Evolutionary conservation across 2,113 vertebrate species (phyloP).

Genomic region (Dryoscopus gambensis): DNA sequence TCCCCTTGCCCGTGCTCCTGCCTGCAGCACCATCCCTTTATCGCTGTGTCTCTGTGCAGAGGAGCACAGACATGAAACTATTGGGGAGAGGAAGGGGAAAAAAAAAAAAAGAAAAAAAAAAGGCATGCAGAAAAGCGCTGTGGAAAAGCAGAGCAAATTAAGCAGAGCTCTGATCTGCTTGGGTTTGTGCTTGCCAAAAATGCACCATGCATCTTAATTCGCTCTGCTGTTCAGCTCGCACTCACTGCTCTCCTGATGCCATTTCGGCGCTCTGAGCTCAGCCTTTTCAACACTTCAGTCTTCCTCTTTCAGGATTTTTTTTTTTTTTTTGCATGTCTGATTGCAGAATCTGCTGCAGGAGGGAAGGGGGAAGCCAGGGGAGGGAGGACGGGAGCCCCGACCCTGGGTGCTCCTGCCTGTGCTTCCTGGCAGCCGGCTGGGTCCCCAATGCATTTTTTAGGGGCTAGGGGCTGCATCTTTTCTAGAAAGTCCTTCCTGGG

Average conservation of each 20-base stretch:
- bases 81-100: background rate
- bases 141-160: conserved; percentile 66
- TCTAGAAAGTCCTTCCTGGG: conserved; percentile 57
- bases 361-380: background rate
- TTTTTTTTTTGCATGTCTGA: conserved; percentile 7
- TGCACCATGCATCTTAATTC: conserved; percentile 79
- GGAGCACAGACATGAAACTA: conserved; percentile 21
- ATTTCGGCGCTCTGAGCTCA: conserved; percentile 52
- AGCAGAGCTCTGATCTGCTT: conserved; percentile 64
- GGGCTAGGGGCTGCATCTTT: background rate
- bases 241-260: conserved; percentile 55
- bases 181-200: conserved; percentile 71
- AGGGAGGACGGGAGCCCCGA: background rate
- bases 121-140: conserved; percentile 19
- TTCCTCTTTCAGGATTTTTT: conserved; percentile 22
- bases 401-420: background rate
- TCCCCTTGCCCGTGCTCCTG: background rate
- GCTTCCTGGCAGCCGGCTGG: background rate
- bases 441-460: background rate
- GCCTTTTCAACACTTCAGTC: conserved; percentile 39
- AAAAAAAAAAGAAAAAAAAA: background rate
- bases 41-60: background rate
- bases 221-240: conserved; percentile 38
- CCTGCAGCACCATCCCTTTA: background rate
- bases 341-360: conserved; percentile 22